Conservation (phyloP, 2,888 invertebrate species). For the Sesamia inferens region DNA sequence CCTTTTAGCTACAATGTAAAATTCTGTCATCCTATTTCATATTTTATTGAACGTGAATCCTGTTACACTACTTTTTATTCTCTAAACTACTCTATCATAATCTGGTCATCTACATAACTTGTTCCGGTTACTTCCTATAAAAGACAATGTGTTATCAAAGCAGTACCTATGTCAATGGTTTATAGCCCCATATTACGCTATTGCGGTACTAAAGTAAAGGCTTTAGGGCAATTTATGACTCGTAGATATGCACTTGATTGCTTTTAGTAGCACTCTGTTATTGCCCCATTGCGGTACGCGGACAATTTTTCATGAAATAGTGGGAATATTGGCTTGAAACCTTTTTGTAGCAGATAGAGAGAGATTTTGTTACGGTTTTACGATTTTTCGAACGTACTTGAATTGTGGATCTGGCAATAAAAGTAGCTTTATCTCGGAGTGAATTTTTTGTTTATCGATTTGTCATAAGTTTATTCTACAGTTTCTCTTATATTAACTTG, state of each 20-base stretch:
- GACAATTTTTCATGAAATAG: constrained; percentile 38
- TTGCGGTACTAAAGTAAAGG: constrained; percentile 44
- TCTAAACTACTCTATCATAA: constrained; percentile 42
- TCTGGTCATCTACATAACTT: background rate
- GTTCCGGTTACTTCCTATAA: constrained; percentile 39
- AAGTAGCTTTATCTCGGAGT: background rate
- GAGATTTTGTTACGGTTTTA: constrained; percentile 17
- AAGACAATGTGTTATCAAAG: constrained; percentile 50
- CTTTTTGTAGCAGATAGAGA: constrained; percentile 20
- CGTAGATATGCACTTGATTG: constrained; percentile 48
- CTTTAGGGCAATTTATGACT: constrained; percentile 53
- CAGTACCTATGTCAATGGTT: constrained; percentile 34
- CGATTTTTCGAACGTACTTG: background rate
- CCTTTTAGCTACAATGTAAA: background rate
- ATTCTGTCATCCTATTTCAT: constrained; percentile 10
- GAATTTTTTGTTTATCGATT: background rate
- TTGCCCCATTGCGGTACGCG: constrained; percentile 28
- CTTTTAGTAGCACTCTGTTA: constrained; percentile 42
- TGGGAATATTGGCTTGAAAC: constrained; percentile 22
- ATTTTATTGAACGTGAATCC: constrained; percentile 31
- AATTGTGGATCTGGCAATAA: constrained; percentile 7
- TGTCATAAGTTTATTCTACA: background rate
- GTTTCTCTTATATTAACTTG: background rate
- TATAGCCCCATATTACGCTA: constrained; percentile 48
- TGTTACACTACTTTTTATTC: constrained; percentile 42